phyloP scores from a whole-genome alignment of 2,113 vertebrate species.

The Platichthys flesus region DNA sequence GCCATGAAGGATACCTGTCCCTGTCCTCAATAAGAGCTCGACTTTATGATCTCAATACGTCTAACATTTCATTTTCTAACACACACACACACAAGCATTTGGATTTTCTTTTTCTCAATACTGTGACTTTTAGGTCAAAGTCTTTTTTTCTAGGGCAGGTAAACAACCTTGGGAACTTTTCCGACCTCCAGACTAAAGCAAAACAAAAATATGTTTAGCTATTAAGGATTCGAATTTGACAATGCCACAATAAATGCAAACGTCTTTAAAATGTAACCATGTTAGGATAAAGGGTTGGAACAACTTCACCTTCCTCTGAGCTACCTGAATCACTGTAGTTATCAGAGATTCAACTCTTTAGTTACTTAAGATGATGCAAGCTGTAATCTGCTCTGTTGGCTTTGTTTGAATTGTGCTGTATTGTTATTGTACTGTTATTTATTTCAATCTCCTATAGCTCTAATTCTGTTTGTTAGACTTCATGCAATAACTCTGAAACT shows the following conservation, averaged over 20 bases:
- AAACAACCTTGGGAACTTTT: conserved; percentile 18
- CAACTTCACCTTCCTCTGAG: background rate
- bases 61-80: background rate
- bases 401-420: background rate
- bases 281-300: background rate
- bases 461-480: background rate
- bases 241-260: background rate
- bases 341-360: conserved; percentile 19
- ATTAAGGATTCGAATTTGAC: background rate
- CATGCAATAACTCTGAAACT: background rate
- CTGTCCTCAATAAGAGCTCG: conserved; percentile 1
- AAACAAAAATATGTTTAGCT: background rate
- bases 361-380: background rate
- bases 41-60: conserved; percentile 11
- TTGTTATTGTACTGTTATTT: conserved; percentile 13
- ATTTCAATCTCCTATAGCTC: background rate
- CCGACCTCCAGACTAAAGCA: background rate
- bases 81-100: conserved; percentile 7
- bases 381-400: conserved; percentile 6
- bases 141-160: conserved; percentile 1
- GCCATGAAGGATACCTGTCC: conserved; percentile 35
- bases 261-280: background rate
- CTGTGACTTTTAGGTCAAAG: background rate
- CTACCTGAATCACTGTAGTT: background rate
- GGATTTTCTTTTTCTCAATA: background rate